phyloP scores from a whole-genome alignment of 1,140 invertebrate genomes.

The Oncopodura yosiiana region DNA sequence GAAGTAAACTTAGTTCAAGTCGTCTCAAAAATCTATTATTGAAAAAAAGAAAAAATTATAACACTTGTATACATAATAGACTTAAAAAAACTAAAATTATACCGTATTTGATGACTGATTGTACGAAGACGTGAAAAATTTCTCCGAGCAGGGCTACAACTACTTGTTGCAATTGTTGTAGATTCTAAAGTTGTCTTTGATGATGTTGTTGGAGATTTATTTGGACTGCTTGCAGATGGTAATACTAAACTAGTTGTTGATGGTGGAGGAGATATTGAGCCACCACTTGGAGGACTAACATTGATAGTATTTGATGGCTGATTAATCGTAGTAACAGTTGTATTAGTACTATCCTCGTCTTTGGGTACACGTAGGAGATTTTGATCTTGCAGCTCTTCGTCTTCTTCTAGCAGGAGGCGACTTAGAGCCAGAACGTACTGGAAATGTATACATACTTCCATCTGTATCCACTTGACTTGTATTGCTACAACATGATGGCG shows the following conservation, averaged over 20 bases:
- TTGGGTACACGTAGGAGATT: neutral
- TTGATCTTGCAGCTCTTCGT: neutral
- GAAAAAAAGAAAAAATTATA: slow-evolving; percentile 4
- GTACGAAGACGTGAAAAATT: slow-evolving; percentile 54
- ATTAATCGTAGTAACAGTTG: no score
- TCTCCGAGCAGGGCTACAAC: slow-evolving; percentile 6
- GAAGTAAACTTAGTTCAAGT: slow-evolving; percentile 50
- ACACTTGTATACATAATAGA: neutral
- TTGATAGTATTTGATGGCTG: no score
- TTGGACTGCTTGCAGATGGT: neutral
- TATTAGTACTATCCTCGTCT: no score
- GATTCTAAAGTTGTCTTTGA: neutral
- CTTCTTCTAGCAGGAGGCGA: neutral
- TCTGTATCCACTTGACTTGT: no score
- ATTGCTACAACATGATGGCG: neutral
- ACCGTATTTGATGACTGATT: slow-evolving; percentile 61
- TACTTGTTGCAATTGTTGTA: neutral
- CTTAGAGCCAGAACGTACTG: neutral
- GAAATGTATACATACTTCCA: no score
- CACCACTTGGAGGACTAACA: no score
- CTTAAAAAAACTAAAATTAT: slow-evolving; percentile 9
- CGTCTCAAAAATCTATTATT: slow-evolving; percentile 45
- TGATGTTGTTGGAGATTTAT: neutral
- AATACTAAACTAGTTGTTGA: no score
- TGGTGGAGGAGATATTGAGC: no score